These are phyloP conservation scores for Poeciliopsis retropinna DNA, from an alignment of 2,113 vertebrate genomes.

Conservation along the genomic window DNA sequence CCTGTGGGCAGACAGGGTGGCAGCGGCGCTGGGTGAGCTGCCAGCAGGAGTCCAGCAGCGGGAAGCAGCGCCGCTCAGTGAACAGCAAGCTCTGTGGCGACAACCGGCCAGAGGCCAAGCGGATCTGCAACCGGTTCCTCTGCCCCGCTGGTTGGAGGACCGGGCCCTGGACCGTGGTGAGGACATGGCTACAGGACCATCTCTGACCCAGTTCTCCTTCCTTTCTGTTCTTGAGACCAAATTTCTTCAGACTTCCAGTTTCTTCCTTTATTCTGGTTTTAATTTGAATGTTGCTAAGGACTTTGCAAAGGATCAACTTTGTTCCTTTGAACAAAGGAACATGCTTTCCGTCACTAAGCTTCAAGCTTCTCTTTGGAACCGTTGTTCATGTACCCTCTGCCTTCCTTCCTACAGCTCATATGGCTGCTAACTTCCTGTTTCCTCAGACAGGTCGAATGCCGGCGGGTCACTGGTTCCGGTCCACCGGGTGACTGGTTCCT, in stretches of 20 bases:
- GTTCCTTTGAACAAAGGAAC: too few relatives aligned
- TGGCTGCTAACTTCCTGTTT: background rate
- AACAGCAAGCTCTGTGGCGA: constrained; percentile 89
- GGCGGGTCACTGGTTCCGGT: background rate
- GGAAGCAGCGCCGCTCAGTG: constrained; percentile 85
- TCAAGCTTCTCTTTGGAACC: too few relatives aligned
- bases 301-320: too few relatives aligned
- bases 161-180: constrained; percentile 92
- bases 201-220: background rate
- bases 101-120: constrained; percentile 85
- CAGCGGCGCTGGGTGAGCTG: constrained; percentile 89
- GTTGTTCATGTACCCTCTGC: background rate
- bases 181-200: background rate
- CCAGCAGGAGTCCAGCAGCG: constrained; percentile 82
- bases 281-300: too few relatives aligned
- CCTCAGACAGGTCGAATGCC: background rate
- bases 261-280: too few relatives aligned
- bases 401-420: background rate
- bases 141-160: constrained; percentile 88
- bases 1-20: constrained; percentile 89
- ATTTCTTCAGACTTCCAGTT: too few relatives aligned
- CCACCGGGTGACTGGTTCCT: too few relatives aligned
- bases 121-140: constrained; percentile 86
- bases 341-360: too few relatives aligned
- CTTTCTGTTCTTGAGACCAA: background rate